A percentile compares a stretch with the other conserved stretches of the same genome.
These are phyloP conservation scores for Prosopocoilus inquinatus DNA, from an alignment of 2,888 invertebrate genomes.

Conservation along the genomic window DNA sequence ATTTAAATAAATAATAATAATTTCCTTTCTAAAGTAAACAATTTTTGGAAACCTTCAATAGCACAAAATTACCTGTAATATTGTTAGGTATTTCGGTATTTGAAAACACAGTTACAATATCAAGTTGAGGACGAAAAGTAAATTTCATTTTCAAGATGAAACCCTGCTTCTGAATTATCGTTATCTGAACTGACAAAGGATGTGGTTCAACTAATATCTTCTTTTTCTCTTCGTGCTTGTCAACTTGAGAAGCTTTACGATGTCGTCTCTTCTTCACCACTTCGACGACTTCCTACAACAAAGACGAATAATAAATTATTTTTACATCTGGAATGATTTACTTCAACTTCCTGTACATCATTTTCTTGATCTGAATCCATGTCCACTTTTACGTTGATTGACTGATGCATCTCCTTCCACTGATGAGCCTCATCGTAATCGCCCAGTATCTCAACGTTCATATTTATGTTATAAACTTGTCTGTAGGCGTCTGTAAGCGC, in stretches of 20 bases:
- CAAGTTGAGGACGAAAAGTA: conserved; percentile 55
- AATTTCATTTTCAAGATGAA: conserved; percentile 66
- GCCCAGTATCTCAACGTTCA: conserved; percentile 59
- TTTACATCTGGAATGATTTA: conserved; percentile 15
- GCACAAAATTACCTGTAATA: conserved; percentile 53
- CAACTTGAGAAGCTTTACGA: conserved; percentile 57
- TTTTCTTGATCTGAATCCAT: conserved; percentile 69
- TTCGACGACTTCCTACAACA: conserved; percentile 39
- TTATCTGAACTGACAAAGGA: conserved; percentile 68
- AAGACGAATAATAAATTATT: conserved; percentile 8
- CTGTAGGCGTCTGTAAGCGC: conserved; percentile 80
- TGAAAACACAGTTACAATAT: conserved; percentile 72
- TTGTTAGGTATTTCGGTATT: conserved; percentile 57
- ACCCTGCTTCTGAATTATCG: conserved; percentile 55
- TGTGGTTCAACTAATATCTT: conserved; percentile 67
- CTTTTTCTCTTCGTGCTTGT: conserved; percentile 67
- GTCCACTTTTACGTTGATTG: conserved; percentile 59
- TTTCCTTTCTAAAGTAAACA: too few species aligned
- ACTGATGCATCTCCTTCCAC: conserved; percentile 52
- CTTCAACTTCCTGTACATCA: conserved; percentile 43
- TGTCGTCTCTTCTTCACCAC: conserved; percentile 63
- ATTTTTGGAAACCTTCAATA: too few species aligned
- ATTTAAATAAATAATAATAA: too few species aligned
- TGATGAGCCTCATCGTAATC: conserved; percentile 70
- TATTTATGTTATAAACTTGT: conserved; percentile 64